Conservation (phyloP, 2,797 vertebrate genomes). For the Pterois miles region DNA sequence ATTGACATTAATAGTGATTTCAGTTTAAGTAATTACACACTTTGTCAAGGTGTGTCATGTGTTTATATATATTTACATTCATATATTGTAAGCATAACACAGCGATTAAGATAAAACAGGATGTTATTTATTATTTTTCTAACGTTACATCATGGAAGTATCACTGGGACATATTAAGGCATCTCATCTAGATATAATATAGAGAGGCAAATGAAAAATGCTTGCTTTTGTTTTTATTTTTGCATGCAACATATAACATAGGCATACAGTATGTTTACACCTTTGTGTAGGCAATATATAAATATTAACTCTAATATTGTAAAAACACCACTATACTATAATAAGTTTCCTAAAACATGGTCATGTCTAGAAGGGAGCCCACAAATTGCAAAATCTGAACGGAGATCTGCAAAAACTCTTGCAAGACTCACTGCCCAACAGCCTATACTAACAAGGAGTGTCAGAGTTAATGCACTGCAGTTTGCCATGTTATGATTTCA, state of each 20-base stretch:
- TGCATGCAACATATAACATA: background rate
- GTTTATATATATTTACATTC: background rate
- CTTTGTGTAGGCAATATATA: too few species aligned
- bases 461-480: too few species aligned
- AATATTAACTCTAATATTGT: background rate
- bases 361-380: too few species aligned
- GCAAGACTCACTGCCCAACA: too few species aligned
- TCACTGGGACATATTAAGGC: background rate
- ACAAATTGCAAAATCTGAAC: too few species aligned
- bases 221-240: background rate
- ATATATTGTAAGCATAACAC: background rate
- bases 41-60: background rate
- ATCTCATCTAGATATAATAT: background rate
- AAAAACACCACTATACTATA: background rate
- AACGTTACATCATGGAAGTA: background rate
- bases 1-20: background rate
- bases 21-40: background rate
- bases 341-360: background rate
- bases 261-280: background rate
- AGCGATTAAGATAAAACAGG: background rate
- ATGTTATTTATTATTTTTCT: background rate
- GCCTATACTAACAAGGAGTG: too few species aligned
- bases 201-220: background rate
- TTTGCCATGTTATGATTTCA: too few species aligned
- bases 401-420: too few species aligned